Evolutionary conservation across 2,797 vertebrate genomes (phyloP).

Genomic region (Linurgus olivaceus): DNA sequence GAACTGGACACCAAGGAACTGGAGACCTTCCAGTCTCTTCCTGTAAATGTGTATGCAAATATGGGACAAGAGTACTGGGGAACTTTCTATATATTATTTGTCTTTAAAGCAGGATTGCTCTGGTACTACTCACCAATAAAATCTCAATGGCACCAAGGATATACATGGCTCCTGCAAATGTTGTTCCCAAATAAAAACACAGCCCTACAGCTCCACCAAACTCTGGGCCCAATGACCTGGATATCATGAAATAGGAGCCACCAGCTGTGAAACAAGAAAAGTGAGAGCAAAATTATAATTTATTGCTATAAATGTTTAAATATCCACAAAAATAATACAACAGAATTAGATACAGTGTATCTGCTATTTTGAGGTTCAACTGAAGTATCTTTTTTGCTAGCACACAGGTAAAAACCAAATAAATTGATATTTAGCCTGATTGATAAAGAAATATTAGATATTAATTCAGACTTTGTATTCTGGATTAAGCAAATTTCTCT

Average conservation of each 20-base stretch:
- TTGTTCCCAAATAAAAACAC: conserved; percentile 97
- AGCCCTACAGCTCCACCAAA: conserved; percentile 97
- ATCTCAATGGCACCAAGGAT: conserved; percentile 98
- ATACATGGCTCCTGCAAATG: conserved; percentile 98
- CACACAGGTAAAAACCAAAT: background rate
- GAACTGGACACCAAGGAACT: background rate
- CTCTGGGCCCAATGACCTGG: conserved; percentile 94
- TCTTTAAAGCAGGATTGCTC: conserved; percentile 37
- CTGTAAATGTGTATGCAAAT: background rate
- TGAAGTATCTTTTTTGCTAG: background rate
- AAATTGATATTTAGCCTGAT: background rate
- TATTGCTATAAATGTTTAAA: background rate
- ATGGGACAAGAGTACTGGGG: background rate
- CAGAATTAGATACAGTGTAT: background rate
- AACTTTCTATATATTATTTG: background rate
- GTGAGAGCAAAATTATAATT: background rate
- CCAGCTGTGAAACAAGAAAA: conserved; percentile 81
- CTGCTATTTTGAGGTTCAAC: background rate
- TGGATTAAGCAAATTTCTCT: background rate
- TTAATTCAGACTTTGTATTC: background rate
- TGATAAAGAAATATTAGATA: background rate
- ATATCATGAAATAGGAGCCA: conserved; percentile 99
- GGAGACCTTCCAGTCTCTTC: background rate
- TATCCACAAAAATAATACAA: background rate
- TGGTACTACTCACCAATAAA: conserved; percentile 85